Conservation (phyloP, 2,888 invertebrate genomes). For the Apocheima hispidaria region DNA sequence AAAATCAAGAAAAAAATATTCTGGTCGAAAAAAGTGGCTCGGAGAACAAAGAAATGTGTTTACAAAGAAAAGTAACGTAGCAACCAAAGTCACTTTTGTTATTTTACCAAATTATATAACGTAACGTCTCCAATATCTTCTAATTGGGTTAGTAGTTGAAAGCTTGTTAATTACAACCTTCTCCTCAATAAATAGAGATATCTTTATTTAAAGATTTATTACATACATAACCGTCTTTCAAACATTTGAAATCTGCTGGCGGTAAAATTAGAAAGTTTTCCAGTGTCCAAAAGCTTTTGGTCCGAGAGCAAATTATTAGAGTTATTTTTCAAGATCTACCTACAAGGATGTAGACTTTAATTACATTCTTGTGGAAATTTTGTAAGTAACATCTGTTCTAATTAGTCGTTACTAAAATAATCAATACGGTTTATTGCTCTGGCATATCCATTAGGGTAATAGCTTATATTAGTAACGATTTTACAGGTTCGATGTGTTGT, state of each 20-base stretch:
- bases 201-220: not conserved
- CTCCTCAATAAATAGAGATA: not conserved
- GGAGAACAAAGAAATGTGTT: slow-evolving; percentile 72
- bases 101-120: slow-evolving; percentile 61
- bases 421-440: slow-evolving; percentile 15
- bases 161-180: slow-evolving; percentile 9
- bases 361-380: slow-evolving; percentile 1
- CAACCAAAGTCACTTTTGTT: slow-evolving; percentile 64
- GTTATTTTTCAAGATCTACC: not conserved
- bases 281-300: not conserved
- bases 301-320: no score
- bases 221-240: slow-evolving; percentile 3
- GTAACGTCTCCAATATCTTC: slow-evolving; percentile 20
- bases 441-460: slow-evolving; percentile 29
- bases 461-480: slow-evolving; percentile 26
- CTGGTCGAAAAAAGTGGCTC: slow-evolving; percentile 53
- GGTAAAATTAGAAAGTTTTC: slow-evolving; percentile 18
- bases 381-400: not conserved
- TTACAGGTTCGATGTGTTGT: slow-evolving; percentile 18
- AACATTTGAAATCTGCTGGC: slow-evolving; percentile 14
- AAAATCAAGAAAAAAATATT: slow-evolving; percentile 31
- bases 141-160: slow-evolving; percentile 9
- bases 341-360: not conserved
- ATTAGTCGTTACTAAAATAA: not conserved
- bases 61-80: slow-evolving; percentile 78